Evolutionary conservation across 2,113 vertebrate species (phyloP), one percentile per base, ranked within the genome.

Genomic region (Ardeotis arabs): DNA sequence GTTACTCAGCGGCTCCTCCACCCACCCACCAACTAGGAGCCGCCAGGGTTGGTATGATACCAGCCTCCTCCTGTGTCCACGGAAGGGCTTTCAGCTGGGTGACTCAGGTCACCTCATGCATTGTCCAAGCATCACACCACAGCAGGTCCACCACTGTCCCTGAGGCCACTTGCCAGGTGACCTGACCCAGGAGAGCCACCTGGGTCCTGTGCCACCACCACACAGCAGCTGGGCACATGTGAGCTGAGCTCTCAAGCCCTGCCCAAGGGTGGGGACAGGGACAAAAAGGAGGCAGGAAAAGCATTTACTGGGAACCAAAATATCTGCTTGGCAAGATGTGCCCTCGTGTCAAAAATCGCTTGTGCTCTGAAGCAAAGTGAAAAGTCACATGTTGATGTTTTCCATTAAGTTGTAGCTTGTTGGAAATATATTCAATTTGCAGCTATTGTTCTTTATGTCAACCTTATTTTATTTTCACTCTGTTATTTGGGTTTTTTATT

Each of bases 141-240:
- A 62, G 67, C 35, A 77, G 59, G 35, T 45, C 47, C 2, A 1
- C 17, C 39, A 6, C 37, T 47, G 73, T 81, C 78, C 29, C 4
- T 0, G 1, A 37, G 58, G 85, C 33, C 1, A 0, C 53, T 49
- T 3, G 2, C 2, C 5, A 2, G 47, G 37, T 84, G 60, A 41
- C 47, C 9, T 0, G 2, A 49, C 28, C 37, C 0, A 0, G 73
- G 23, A 77, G 64, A 56, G 55, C 29, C 62, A 56, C 0, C 0
- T 0, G 1, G 33, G 21, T 22, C 45, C 37, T 1, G 10, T 87
- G 77, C 73, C 69, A 64, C 56, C 0, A 1, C 25, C 84, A 62
- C 2, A 0, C 0, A 4, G 56, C 6, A 2, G 52, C 47, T 1
- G 2, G 52, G 52, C 56, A 85, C 45, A 21, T 0, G 1, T 90